Evolutionary conservation across 2,113 vertebrate species (phyloP).

Genomic region (Brachypodius melanocephalos): DNA sequence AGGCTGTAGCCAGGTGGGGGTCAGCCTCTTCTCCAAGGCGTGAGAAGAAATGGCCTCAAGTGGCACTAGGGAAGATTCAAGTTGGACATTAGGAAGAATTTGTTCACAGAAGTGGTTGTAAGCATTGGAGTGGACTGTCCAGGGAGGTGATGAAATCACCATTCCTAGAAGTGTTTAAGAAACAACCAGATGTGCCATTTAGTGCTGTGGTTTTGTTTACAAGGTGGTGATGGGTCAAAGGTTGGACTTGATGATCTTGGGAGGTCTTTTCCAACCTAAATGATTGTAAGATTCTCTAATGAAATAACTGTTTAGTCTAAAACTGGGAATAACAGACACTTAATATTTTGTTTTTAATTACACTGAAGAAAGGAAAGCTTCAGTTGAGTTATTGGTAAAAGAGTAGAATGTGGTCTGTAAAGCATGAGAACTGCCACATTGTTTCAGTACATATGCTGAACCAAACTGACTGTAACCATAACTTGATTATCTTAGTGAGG

Average conservation of each 20-base stretch:
- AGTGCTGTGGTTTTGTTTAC: not conserved
- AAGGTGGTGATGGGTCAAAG: not conserved
- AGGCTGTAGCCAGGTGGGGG: fast-evolving
- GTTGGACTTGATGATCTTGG: not conserved
- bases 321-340: not conserved
- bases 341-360: not conserved
- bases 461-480: not conserved
- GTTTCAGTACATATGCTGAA: not conserved
- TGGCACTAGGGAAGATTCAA: not conserved
- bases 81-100: not conserved
- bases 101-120: not conserved
- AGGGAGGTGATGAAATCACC: not conserved
- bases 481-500: not conserved
- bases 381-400: not conserved
- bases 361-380: not conserved
- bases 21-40: fast-evolving
- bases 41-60: not conserved
- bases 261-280: not conserved
- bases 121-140: not conserved
- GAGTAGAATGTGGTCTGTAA: not conserved
- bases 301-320: not conserved
- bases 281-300: not conserved
- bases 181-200: fast-evolving
- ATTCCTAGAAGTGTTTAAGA: not conserved
- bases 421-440: not conserved